Evolutionary conservation across 2,113 vertebrate species (phyloP).

Genomic region (Poicephalus meyeri): DNA sequence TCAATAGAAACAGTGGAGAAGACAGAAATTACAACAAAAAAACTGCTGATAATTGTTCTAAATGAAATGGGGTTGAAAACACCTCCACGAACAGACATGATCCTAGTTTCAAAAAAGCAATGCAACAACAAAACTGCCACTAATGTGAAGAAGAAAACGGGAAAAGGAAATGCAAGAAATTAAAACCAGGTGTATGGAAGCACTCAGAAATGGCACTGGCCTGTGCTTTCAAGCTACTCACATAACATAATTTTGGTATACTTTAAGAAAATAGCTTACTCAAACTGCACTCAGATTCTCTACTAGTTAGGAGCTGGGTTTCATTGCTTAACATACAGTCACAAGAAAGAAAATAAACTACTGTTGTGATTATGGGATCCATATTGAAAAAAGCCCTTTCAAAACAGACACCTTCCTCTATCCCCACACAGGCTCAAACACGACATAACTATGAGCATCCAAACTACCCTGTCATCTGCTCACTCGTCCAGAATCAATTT

Average conservation of each 20-base stretch:
- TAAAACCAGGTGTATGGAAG: background rate
- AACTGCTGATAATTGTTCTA: background rate
- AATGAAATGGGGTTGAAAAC: background rate
- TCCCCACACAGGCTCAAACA: background rate
- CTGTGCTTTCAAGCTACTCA: background rate
- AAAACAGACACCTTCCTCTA: background rate
- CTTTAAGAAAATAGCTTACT: background rate
- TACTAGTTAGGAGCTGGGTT: background rate
- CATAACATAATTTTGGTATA: background rate
- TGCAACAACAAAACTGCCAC: background rate
- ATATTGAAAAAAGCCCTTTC: background rate
- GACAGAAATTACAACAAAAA: background rate
- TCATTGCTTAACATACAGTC: background rate
- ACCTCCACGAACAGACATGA: background rate
- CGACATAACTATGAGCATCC: background rate
- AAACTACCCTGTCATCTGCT: background rate
- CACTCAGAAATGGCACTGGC: background rate
- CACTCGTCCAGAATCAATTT: background rate
- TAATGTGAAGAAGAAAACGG: background rate
- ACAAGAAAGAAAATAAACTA: background rate
- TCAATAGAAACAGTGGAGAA: background rate
- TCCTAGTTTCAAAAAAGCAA: background rate
- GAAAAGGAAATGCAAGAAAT: background rate
- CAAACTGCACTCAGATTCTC: background rate
- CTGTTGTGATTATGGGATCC: background rate